Conservation (phyloP, 2,113 vertebrate genomes). For the Malurus elegans region DNA sequence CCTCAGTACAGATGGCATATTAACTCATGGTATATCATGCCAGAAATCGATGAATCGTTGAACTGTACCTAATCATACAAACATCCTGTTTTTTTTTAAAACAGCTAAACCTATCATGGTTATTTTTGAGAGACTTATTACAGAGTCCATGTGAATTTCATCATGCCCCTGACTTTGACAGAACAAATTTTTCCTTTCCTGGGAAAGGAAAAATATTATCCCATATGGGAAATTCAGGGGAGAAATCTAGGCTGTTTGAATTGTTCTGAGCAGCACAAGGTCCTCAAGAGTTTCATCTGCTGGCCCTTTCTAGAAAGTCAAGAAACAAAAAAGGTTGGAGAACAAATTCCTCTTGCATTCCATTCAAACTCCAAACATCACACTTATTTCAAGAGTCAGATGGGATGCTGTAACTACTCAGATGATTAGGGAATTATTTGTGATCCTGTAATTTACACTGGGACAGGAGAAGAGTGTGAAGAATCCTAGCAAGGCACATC, state of each 20-base stretch:
- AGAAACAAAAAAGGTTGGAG: background rate
- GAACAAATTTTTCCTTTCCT: background rate
- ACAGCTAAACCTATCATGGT: background rate
- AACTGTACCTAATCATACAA: background rate
- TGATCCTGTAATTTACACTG: background rate
- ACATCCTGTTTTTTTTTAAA: background rate
- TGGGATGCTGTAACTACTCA: background rate
- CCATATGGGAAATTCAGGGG: background rate
- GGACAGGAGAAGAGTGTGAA: background rate
- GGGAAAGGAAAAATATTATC: background rate
- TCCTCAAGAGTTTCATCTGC: background rate
- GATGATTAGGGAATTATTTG: background rate
- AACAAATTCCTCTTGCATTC: background rate
- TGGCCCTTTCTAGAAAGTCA: background rate
- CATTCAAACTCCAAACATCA: background rate
- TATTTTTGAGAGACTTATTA: background rate
- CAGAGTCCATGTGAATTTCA: background rate
- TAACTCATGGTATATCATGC: background rate
- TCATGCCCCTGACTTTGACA: background rate
- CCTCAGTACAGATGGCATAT: background rate
- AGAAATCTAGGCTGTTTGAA: background rate
- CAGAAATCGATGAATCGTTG: background rate
- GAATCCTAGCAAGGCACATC: rapidly evolving
- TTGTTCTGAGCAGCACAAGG: background rate
- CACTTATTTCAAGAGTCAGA: background rate